These are phyloP conservation scores for Drosophila nigrodunni DNA, from an alignment of 1,140 invertebrate species.

Conservation along the genomic window DNA sequence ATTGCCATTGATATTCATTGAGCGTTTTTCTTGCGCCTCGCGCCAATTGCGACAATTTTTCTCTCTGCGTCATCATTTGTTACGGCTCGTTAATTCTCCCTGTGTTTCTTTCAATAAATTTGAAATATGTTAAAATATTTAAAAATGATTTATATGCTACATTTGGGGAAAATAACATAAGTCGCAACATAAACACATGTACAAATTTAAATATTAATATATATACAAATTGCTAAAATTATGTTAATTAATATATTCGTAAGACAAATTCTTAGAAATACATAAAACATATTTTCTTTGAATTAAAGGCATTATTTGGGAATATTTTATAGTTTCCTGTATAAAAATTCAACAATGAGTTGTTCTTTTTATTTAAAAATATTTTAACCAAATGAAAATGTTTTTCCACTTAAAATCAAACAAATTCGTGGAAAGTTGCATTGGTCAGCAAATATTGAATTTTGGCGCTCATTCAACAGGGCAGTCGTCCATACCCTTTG, in stretches of 20 bases:
- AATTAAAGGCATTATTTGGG: background rate
- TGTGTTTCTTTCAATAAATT: slow-evolving; percentile 29
- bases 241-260: too few relatives aligned
- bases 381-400: background rate
- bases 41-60: slow-evolving; percentile 75
- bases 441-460: background rate
- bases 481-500: background rate
- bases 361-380: slow-evolving; percentile 5
- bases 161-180: background rate
- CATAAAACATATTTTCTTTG: background rate
- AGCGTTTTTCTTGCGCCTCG: slow-evolving; percentile 48
- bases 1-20: slow-evolving; percentile 69
- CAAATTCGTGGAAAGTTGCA: slow-evolving; percentile 27
- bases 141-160: slow-evolving; percentile 62
- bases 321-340: background rate
- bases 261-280: too few relatives aligned
- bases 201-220: too few relatives aligned
- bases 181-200: background rate
- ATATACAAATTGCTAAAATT: too few relatives aligned
- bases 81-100: slow-evolving; percentile 56
- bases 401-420: slow-evolving; percentile 18
- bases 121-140: slow-evolving; percentile 50
- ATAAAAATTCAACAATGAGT: background rate
- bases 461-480: slow-evolving; percentile 1
- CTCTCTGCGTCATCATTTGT: slow-evolving; percentile 70